A percentile compares a stretch with the other conserved stretches of the same genome.
phyloP scores from a whole-genome alignment of 2,113 vertebrate species.

The Tor tambroides region DNA sequence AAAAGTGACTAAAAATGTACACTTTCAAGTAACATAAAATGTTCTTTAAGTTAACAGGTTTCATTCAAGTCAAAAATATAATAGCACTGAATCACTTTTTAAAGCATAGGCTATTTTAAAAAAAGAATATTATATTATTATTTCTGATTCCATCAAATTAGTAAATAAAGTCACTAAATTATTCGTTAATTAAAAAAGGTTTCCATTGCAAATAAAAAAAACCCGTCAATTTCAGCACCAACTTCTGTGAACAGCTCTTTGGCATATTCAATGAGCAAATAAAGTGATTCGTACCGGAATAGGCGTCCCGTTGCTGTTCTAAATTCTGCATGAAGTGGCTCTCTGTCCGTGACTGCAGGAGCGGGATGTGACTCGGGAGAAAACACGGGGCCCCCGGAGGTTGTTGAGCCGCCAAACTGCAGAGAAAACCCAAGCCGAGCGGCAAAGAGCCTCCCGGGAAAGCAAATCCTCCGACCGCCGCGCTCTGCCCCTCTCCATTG shows the following conservation, averaged over 20 bases:
- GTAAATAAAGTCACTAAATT: not conserved
- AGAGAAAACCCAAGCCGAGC: constrained; percentile 84
- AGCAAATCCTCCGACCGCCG: constrained; percentile 70
- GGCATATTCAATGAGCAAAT: not conserved
- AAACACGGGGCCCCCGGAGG: constrained; percentile 79
- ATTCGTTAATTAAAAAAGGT: not conserved
- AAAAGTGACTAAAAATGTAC: too few relatives aligned
- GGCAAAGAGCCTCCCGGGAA: constrained; percentile 78
- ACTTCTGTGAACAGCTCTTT: constrained; percentile 39
- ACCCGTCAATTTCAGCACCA: constrained; percentile 14
- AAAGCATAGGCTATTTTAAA: too few relatives aligned
- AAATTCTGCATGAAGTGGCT: constrained; percentile 72
- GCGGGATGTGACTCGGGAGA: constrained; percentile 80
- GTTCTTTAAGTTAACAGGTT: not conserved
- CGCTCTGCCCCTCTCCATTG: constrained; percentile 64
- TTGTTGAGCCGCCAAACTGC: constrained; percentile 82
- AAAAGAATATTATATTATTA: too few relatives aligned
- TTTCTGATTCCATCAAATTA: not conserved
- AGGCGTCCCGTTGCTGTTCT: constrained; percentile 79
- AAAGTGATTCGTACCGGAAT: constrained; percentile 79
- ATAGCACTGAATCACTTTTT: too few relatives aligned
- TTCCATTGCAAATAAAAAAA: not conserved
- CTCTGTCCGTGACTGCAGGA: constrained; percentile 77
- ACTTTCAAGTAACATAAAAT: not conserved
- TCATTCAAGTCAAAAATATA: not conserved